Evolutionary conservation across 2,797 vertebrate species (phyloP).

Genomic region (Eulemur mongoz): DNA sequence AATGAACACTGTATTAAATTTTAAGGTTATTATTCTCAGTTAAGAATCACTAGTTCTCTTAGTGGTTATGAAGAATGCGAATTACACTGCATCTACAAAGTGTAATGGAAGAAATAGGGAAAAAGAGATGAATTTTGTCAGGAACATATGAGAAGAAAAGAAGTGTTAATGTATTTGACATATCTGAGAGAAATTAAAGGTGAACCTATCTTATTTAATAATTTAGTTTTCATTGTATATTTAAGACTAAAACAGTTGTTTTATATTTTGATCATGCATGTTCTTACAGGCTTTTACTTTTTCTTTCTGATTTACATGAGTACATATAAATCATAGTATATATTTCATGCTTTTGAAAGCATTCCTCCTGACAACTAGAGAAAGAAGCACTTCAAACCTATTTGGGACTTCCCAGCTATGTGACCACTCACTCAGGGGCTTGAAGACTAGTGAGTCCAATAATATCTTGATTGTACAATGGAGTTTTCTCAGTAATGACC

Average conservation of each 20-base stretch:
- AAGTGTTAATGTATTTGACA: neutral
- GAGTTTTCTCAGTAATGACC: conserved; percentile 35
- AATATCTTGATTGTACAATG: neutral
- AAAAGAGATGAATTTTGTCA: neutral
- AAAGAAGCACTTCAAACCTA: neutral
- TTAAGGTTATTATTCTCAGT: neutral
- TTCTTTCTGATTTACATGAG: neutral
- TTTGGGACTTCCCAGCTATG: neutral
- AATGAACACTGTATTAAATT: neutral
- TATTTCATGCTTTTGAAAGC: neutral
- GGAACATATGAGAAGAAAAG: neutral
- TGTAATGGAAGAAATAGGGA: neutral
- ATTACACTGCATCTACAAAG: neutral
- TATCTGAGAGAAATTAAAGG: neutral
- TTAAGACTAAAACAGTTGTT: neutral
- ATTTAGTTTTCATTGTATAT: neutral
- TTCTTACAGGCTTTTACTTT: neutral
- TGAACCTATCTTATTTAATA: neutral
- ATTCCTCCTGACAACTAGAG: neutral
- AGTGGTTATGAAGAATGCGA: neutral
- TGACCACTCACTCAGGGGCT: neutral
- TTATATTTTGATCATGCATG: neutral
- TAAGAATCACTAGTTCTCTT: neutral
- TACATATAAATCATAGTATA: neutral
- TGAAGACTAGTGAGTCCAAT: neutral